These are phyloP conservation scores for Dryomyza anilis DNA, from an alignment of 2,888 invertebrate genomes.

Conservation along the genomic window DNA sequence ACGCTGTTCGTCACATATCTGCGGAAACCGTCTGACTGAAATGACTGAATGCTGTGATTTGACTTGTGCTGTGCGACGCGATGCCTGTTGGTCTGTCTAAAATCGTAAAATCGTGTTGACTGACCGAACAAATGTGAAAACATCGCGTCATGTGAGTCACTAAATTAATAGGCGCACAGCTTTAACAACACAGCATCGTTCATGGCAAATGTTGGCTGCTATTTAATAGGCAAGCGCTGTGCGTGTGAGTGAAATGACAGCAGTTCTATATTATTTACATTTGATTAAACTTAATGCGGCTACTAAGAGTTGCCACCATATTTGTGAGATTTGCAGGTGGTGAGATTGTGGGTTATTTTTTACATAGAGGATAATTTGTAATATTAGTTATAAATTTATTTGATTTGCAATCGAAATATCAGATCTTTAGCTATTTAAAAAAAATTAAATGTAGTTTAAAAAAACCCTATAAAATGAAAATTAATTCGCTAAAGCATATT, in stretches of 20 bases:
- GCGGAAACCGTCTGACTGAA: background rate
- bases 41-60: background rate
- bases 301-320: no score
- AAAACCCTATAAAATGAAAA: no score
- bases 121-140: constrained; percentile 39
- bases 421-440: no score
- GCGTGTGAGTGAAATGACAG: background rate
- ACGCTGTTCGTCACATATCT: background rate
- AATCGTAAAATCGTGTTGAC: constrained; percentile 18
- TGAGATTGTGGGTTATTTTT: no score
- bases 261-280: no score
- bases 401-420: no score
- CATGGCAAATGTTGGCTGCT: background rate
- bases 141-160: constrained; percentile 58
- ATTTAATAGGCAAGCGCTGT: background rate
- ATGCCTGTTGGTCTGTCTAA: constrained; percentile 6
- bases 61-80: background rate
- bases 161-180: constrained; percentile 46
- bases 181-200: background rate
- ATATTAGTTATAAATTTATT: no score
- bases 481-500: no score
- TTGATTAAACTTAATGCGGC: no score
- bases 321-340: no score
- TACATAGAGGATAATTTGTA: no score
- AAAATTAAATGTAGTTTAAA: no score